Conservation (phyloP, 2,888 invertebrate species). For the Agrilus cyanescens region DNA sequence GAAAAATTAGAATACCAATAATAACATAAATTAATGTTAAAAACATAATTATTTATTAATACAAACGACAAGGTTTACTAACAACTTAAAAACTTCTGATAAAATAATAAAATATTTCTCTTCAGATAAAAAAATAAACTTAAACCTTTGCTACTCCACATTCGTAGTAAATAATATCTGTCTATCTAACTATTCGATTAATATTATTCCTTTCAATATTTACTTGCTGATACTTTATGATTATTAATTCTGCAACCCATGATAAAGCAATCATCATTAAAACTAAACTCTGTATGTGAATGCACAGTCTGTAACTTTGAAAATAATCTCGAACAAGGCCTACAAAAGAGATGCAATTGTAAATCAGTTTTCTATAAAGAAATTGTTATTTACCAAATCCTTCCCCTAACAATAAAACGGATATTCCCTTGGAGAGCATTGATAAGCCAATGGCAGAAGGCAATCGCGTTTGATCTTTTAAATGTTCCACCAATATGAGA, state of each 20-base stretch:
- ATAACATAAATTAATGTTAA: too few species aligned
- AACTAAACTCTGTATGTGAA: conserved; percentile 49
- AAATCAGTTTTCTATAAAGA: conserved; percentile 2
- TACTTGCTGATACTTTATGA: conserved; percentile 1
- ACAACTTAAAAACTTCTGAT: too few species aligned
- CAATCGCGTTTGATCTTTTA: conserved; percentile 39
- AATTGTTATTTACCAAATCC: conserved; percentile 29
- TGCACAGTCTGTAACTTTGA: conserved; percentile 48
- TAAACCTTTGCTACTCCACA: too few species aligned
- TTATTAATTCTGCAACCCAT: conserved; percentile 49
- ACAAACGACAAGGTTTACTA: too few species aligned
- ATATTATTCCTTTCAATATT: too few species aligned
- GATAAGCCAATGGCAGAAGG: conserved; percentile 60
- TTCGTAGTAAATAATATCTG: too few species aligned
- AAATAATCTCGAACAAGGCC: conserved; percentile 58
- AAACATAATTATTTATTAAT: too few species aligned
- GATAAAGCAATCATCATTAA: conserved; percentile 41
- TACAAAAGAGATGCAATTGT: conserved; percentile 27
- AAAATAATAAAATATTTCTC: too few species aligned
- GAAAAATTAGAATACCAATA: too few species aligned
- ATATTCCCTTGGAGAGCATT: conserved; percentile 59
- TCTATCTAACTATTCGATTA: too few species aligned
- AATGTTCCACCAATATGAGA: conserved; percentile 54
- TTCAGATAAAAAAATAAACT: too few species aligned
- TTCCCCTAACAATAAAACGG: conserved; percentile 54